Evolutionary conservation across 2,113 vertebrate genomes (phyloP), one percentile per base, ranked within the genome.

Genomic region (Grammomys dolichurus): DNA sequence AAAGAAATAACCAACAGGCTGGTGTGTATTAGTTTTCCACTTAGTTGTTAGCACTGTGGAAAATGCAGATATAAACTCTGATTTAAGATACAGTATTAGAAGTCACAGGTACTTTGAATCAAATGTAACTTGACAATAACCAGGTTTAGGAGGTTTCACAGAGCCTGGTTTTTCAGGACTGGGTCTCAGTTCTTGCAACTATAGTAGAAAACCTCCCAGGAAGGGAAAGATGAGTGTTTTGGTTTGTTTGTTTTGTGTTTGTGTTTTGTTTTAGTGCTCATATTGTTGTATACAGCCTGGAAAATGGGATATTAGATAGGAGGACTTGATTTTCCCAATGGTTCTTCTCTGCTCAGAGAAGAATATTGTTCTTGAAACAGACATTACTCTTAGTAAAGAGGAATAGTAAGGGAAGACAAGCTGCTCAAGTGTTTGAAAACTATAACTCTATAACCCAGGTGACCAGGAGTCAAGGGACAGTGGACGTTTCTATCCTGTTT

Each of bases 261-360:
- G 14, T 51, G 36, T 40, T 40, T 43, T 75, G 31, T 14, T 54
- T 77, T 58, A 60, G 31, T 69, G 33, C 7, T 76, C n/a, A 26
- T 11, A 17, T 31, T 28, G 89, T 3, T 22, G 36, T 51, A 43
- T 51, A 43, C 16, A 63, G 28, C 5, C 17, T 63, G n/a, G 48
- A 56, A 90, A 80, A 22, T 24, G 1, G 10, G 3, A 22, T 73
- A 80, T 78, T 77, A 67, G 54, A 84, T 0, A 16, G n/a, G 63
- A 82, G 36, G 31, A 90, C 7, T 16, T 33, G 8, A 72, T 36
- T 92, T 90, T 78, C 87, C 85, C 19, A 48, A 67, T 75, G 36
- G 19, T 48, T 88, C 78, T 91, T 86, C 63, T 92, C 81, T 90
- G n/a, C 28, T n/a, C 80, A 67, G 63, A 94, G 60, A 81, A 90